Evolutionary conservation across 2,113 vertebrate genomes (phyloP).

Genomic region (Suricata suricatta): DNA sequence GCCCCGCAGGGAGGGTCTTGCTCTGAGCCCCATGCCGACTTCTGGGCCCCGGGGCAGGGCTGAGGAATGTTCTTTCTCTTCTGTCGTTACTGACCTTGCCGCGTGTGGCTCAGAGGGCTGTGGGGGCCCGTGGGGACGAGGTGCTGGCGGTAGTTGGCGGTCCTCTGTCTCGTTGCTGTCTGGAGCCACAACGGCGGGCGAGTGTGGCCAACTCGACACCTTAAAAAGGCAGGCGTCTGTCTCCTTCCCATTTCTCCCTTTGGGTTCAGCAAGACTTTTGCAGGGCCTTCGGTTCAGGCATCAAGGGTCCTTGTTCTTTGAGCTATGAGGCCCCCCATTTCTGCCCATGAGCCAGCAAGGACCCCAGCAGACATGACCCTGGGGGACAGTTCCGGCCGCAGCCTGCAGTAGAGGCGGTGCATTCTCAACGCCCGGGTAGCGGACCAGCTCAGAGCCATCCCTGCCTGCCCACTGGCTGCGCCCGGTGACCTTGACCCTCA

Average conservation of each 20-base stretch:
- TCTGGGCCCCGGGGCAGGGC: too few species aligned
- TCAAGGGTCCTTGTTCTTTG: not conserved
- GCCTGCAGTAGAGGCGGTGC: not conserved
- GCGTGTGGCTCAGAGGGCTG: too few species aligned
- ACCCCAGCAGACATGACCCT: not conserved
- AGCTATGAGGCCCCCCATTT: not conserved
- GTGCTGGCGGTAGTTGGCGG: too few species aligned
- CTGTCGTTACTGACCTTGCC: too few species aligned
- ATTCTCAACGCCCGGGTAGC: rapidly evolving
- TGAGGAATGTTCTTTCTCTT: too few species aligned
- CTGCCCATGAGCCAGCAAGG: not conserved
- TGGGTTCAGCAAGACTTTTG: not conserved
- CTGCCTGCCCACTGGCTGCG: not conserved
- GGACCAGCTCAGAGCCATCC: not conserved
- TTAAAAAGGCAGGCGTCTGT: not conserved
- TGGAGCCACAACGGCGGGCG: too few species aligned
- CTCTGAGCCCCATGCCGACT: too few species aligned
- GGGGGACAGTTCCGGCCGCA: not conserved
- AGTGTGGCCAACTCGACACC: not conserved
- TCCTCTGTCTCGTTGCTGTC: not conserved
- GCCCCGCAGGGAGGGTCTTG: too few species aligned
- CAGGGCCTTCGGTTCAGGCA: not conserved
- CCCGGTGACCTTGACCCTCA: too few species aligned
- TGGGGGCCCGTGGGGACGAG: not conserved
- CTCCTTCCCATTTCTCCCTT: not conserved